Base-by-base conservation (phyloP, 2,888 invertebrate genomes). In the Rosalia funebris region DNA sequence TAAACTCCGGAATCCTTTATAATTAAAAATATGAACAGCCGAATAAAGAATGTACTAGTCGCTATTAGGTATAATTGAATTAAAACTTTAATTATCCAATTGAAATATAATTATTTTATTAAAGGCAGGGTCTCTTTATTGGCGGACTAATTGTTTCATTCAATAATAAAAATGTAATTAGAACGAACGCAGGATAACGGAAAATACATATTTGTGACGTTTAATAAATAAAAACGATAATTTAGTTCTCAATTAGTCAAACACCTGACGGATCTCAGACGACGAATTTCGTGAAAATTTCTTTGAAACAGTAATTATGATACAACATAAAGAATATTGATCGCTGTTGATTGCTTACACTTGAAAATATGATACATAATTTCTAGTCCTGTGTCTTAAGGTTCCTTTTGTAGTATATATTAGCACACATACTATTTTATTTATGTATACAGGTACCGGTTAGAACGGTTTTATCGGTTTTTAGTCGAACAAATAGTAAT, bases 81-180 rank as follows among this genome's bases (percentile, higher is more conserved):
- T 75, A 71, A 75, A 75, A 77, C 74, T 72, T 72, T 75, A 77
- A 78, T 80, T 77, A 77, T 73, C 75, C 78, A 79, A 80, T 80
- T 80, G 74, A 74, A 75, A 72, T 70, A 72, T 72, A 77, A 78
- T 79, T 79, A 76, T 75, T 75, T 77, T 68, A 75, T 79, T 73
- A 65, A 64, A 44, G 62, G 60, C 57, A 39, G 61, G 60, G 14
- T 20, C 37, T 11, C 44, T 67, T 67, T 62, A 65, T 70, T 67
- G 56, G 55, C 63, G 41, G 47, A 57, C 46, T 62, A 63, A 73
- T 73, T 69, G 68, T 61, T 67, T 71, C 62, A 71, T 71, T 71
- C 60, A 68, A 71, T 71, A 66, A 68, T 71, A 65, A 65, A 69
- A 61, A 62, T 41, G 65, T 65, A 73, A 68, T 70, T 70, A 65